Conservation (phyloP, 35 echinoderm and acorn worm genomes). For the Diadema setosum region DNA sequence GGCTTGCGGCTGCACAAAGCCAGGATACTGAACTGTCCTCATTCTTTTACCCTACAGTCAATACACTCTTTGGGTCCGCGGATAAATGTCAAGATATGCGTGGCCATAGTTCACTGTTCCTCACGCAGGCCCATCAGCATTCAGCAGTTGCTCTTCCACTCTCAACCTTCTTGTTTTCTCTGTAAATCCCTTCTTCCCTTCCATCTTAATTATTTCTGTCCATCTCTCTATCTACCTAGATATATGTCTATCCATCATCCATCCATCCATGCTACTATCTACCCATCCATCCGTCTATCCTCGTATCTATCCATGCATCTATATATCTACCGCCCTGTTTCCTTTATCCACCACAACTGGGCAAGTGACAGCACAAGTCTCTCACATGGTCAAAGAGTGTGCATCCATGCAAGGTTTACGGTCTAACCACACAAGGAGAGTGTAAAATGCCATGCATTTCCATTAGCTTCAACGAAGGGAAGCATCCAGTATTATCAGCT, state of each 20-base stretch:
- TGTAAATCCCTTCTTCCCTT: too few relatives aligned
- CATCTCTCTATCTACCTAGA: not conserved
- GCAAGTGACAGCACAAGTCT: not conserved
- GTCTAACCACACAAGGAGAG: not conserved
- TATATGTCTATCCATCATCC: not conserved
- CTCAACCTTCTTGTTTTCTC: too few relatives aligned
- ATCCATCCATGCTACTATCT: not conserved
- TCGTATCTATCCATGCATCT: not conserved
- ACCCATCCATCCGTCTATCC: not conserved
- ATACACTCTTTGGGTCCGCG: not conserved
- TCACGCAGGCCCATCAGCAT: not conserved
- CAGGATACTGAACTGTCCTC: not conserved
- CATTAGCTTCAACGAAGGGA: not conserved
- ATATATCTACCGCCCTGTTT: not conserved
- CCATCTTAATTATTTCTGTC: too few relatives aligned
- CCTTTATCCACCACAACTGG: not conserved
- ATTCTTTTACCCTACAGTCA: not conserved
- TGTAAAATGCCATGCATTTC: not conserved
- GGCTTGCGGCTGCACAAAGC: too few relatives aligned
- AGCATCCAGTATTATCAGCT: not conserved
- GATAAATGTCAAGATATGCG: conserved; percentile 28
- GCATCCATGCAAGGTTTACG: not conserved
- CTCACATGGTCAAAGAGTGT: not conserved
- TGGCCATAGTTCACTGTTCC: not conserved
- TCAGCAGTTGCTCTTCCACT: too few relatives aligned